These are phyloP conservation scores for Dascyllus trimaculatus DNA, from an alignment of 2,113 vertebrate genomes.

Conservation along the genomic window DNA sequence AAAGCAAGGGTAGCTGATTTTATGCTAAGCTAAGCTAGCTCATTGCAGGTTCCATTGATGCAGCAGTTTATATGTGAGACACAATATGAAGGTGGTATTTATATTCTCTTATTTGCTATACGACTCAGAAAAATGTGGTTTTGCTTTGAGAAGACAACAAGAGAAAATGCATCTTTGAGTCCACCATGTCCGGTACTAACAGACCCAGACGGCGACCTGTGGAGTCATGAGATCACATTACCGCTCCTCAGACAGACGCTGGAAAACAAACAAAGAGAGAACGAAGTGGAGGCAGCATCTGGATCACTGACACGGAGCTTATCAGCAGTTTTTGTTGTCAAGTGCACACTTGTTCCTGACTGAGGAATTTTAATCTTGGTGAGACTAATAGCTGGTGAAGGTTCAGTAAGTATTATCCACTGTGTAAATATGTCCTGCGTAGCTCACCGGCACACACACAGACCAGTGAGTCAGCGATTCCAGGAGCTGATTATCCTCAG, in stretches of 20 bases:
- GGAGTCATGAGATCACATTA: constrained; percentile 6
- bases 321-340: neutral
- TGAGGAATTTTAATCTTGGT: constrained; percentile 9
- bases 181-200: neutral
- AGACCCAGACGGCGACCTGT: constrained; percentile 1
- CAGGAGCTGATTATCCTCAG: constrained; percentile 29
- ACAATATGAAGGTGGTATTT: no score
- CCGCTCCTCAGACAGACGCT: neutral
- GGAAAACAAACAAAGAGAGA: no score
- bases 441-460: neutral
- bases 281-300: no score
- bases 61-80: no score
- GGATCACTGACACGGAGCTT: neutral
- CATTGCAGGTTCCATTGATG: no score
- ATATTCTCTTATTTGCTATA: no score
- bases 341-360: neutral
- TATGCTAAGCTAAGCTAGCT: no score
- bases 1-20: no score
- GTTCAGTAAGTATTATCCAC: neutral
- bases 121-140: no score
- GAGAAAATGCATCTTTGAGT: neutral
- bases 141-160: constrained; percentile 1
- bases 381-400: neutral
- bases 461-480: constrained; percentile 48
- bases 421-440: no score